Evolutionary conservation across 92 coral and sea anemone species (phyloP).

Genomic region (Epizoanthus scotinus): DNA sequence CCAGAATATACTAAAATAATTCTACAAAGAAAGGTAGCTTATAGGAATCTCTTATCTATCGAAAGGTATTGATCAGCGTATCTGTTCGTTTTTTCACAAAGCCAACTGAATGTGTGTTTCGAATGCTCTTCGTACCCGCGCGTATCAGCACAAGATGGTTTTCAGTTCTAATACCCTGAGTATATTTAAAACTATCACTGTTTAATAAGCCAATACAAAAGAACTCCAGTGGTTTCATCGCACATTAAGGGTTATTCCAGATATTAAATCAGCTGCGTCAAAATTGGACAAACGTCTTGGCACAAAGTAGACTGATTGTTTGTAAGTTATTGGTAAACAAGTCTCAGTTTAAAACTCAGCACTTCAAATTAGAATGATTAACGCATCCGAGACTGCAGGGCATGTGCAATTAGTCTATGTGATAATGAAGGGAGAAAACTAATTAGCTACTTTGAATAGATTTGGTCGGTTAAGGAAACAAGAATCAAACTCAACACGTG

Average conservation of each 20-base stretch:
- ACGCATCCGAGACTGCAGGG: background rate
- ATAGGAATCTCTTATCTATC: too few species aligned
- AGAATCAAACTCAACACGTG: background rate
- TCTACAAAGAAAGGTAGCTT: too few species aligned
- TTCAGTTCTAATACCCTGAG: background rate
- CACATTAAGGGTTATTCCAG: background rate
- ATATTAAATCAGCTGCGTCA: too few species aligned
- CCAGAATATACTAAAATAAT: too few species aligned
- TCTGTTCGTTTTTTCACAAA: too few species aligned
- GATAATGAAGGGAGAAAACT: background rate
- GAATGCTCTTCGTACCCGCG: background rate
- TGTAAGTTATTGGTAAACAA: too few species aligned
- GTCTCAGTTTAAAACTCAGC: too few species aligned
- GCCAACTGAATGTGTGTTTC: background rate
- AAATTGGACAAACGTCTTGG: too few species aligned
- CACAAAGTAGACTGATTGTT: too few species aligned
- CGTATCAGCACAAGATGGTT: background rate
- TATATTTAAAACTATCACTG: background rate
- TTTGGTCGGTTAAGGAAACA: background rate
- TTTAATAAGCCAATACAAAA: constrained; percentile 13
- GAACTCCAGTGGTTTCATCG: background rate
- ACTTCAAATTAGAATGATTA: background rate
- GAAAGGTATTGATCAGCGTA: too few species aligned
- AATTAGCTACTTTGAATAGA: background rate
- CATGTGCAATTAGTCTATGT: background rate